These are phyloP conservation scores for Dexiosoma caninum DNA, from an alignment of 2,888 invertebrate species.

Conservation along the genomic window DNA sequence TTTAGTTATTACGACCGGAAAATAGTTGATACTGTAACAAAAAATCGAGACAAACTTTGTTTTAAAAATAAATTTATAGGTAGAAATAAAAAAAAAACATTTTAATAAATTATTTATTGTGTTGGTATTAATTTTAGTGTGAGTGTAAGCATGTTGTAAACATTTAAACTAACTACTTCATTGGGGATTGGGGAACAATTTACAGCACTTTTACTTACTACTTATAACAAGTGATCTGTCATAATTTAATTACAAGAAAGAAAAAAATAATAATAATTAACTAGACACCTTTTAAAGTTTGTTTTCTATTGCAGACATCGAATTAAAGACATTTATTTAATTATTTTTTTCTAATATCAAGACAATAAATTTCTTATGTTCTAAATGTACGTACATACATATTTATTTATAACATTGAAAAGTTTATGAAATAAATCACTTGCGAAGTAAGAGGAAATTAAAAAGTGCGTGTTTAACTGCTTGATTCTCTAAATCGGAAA, in stretches of 20 bases:
- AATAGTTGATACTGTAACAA: conserved; percentile 83
- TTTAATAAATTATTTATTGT: background rate
- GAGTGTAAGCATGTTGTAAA: conserved; percentile 31
- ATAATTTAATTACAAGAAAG: background rate
- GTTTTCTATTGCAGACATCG: conserved; percentile 12
- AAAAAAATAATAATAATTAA: background rate
- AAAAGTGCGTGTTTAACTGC: background rate
- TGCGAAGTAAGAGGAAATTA: background rate
- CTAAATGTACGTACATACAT: too few relatives aligned
- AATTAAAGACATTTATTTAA: conserved; percentile 17
- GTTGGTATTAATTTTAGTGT: background rate
- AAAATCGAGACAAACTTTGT: conserved; percentile 43
- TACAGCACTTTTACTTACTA: conserved; percentile 32
- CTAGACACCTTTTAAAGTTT: background rate
- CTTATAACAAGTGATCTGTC: conserved; percentile 14
- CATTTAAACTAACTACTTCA: conserved; percentile 54
- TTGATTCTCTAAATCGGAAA: too few relatives aligned
- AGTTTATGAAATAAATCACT: background rate
- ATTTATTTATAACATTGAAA: background rate
- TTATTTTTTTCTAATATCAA: background rate
- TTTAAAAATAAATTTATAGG: background rate
- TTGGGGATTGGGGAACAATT: conserved; percentile 19
- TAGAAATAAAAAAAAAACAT: background rate
- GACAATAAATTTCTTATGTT: background rate
- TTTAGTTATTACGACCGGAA: conserved; percentile 81